These are phyloP conservation scores for Apis florea DNA, from an alignment of 1,140 invertebrate species.

Conservation along the genomic window DNA sequence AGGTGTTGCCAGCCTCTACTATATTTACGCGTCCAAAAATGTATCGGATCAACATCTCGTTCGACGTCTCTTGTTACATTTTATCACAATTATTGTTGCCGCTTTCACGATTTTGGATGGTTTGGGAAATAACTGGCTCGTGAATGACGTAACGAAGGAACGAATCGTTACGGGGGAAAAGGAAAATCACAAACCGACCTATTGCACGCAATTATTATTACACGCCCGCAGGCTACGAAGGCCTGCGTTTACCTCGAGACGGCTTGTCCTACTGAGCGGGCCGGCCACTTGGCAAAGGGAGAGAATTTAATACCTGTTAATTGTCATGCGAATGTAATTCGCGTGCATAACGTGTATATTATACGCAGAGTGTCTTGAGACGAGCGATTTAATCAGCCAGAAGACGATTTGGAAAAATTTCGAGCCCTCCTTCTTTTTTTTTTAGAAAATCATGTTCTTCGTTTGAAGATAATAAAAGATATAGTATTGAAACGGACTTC, in stretches of 20 bases:
- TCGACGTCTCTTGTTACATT: neutral
- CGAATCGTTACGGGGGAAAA: neutral
- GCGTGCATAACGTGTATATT: slow-evolving; percentile 22
- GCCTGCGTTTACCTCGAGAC: slow-evolving; percentile 37
- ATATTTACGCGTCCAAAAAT: slow-evolving; percentile 14
- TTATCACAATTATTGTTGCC: neutral
- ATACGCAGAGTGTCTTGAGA: no score
- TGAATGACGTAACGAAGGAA: neutral
- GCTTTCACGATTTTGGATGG: no score
- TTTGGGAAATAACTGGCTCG: no score
- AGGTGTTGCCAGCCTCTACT: neutral
- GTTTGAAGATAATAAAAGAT: no score
- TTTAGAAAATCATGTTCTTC: no score
- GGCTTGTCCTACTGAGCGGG: slow-evolving; percentile 47
- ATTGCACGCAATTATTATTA: slow-evolving; percentile 12
- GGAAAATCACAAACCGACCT: neutral
- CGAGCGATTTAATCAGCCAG: no score
- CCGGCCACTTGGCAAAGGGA: slow-evolving; percentile 51
- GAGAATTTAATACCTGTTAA: slow-evolving; percentile 61
- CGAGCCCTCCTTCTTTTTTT: no score
- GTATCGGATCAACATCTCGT: slow-evolving; percentile 1
- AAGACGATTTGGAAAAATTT: no score
- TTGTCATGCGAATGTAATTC: slow-evolving; percentile 47
- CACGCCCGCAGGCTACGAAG: slow-evolving; percentile 7
- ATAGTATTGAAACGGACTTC: no score